Base-by-base conservation (phyloP, 2,113 vertebrate species). In the Addax nasomaculatus region DNA sequence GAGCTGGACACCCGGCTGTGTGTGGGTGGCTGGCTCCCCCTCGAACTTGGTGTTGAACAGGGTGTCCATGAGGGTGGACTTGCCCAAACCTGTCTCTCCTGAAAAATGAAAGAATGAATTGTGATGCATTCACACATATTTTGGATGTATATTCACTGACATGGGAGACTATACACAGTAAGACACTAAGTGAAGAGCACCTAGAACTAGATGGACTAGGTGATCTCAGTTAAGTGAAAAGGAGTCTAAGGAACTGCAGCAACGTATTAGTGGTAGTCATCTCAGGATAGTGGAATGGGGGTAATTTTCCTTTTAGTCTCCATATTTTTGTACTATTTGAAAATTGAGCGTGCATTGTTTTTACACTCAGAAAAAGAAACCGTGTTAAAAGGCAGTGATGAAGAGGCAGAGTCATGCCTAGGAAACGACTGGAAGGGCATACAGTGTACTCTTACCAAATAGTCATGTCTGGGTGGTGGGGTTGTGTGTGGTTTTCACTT, bases 41-140 rank as follows among this genome's bases (percentile, higher is more conserved):
- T 99, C 99, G 86, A 99, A 99, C 98, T 99, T 99, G 98, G 99
- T 99, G 98, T 99, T 99, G 98, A 99, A 99, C 98, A 99, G 98
- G 0, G 99, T 99, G 98, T 99, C 99, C 99, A 99, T 99, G 83
- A 99, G 99, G 30, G 99, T 99, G 60, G 99, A 99, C 98, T 99
- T 99, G 73, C 99, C 99, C 97, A 99, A 99, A 64, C 99, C 99
- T 7, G 47, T 47, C 45, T 64, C 39, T 43, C 60, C 80, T 99
- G 97, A 91, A 86, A 98, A 95, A 96, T 51, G 67, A 92, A 94
- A 94, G 39, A 60, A 89, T 43, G 94, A 47, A 92, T 91, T 33
- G 95, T 6, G 57, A 43, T 80, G 81, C 64, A n/a, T 78, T 76
- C 55, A 47, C 27, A 76, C 19, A 47, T 57, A 36, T 14, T 92